Percentiles rank a stretch among this genome's conserved stretches.
phyloP scores from a whole-genome alignment of 2,113 vertebrate genomes.

The Pseudopodoces humilis region DNA sequence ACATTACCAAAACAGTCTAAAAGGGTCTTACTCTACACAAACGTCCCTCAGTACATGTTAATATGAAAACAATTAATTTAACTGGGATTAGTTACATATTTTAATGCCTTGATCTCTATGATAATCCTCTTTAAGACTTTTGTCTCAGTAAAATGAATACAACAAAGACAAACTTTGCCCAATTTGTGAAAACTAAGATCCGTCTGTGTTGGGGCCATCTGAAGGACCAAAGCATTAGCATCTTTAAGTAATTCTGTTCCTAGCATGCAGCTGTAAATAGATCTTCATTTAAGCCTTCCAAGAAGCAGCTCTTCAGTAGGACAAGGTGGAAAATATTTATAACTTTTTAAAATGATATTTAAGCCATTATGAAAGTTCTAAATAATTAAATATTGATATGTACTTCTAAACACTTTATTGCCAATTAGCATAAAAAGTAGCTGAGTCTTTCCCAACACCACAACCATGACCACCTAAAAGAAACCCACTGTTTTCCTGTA shows the following conservation, averaged over 20 bases:
- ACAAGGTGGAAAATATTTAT: slow-evolving; percentile 50
- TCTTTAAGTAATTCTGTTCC: slow-evolving; percentile 58
- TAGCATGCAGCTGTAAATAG: slow-evolving; percentile 56
- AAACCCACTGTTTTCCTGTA: slow-evolving; percentile 30
- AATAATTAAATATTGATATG: slow-evolving; percentile 60
- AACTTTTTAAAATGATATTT: slow-evolving; percentile 48
- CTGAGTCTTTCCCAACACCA: neutral
- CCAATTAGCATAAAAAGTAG: slow-evolving; percentile 46
- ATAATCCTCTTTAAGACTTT: slow-evolving; percentile 65
- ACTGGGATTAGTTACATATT: slow-evolving; percentile 69
- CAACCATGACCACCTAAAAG: neutral
- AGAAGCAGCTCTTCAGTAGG: slow-evolving; percentile 41
- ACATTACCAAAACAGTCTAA: neutral
- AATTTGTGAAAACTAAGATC: slow-evolving; percentile 32
- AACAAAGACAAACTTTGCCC: slow-evolving; percentile 36
- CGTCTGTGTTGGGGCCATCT: slow-evolving; percentile 2
- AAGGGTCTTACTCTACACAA: neutral
- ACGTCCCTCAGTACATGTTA: neutral
- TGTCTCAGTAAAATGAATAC: slow-evolving; percentile 41
- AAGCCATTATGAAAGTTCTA: slow-evolving; percentile 39
- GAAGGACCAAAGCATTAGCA: slow-evolving; percentile 27
- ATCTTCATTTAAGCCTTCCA: slow-evolving; percentile 44
- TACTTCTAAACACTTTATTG: slow-evolving; percentile 50
- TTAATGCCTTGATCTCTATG: slow-evolving; percentile 31
- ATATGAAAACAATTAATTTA: slow-evolving; percentile 65